A percentile compares a stretch with the other conserved stretches of the same genome.
These are phyloP conservation scores for Leptinotarsa lineolata DNA, from an alignment of 1,140 invertebrate species.

Conservation along the genomic window DNA sequence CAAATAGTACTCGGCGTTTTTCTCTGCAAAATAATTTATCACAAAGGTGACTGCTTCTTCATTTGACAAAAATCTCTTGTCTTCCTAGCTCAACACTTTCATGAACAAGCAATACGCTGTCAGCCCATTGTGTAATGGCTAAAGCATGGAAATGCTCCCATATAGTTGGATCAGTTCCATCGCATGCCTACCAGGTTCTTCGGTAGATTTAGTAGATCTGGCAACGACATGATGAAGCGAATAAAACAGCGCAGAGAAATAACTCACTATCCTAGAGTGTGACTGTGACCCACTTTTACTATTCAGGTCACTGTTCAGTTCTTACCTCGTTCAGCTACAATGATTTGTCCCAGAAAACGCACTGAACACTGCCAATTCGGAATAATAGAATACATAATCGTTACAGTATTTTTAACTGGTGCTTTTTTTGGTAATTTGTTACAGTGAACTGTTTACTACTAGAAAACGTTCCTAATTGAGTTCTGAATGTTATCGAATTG, in stretches of 20 bases:
- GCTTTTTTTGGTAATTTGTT: background rate
- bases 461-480: background rate
- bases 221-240: background rate
- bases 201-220: background rate
- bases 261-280: constrained; percentile 37
- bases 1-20: no score
- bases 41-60: no score
- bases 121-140: no score
- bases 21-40: no score
- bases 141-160: no score
- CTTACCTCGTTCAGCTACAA: constrained; percentile 36
- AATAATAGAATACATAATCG: constrained; percentile 21
- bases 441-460: background rate
- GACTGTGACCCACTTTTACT: constrained; percentile 39
- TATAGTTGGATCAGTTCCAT: no score
- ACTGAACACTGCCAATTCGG: constrained; percentile 21
- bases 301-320: constrained; percentile 40
- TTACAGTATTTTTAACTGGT: constrained; percentile 18
- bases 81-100: no score
- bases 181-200: no score
- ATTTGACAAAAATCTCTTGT: no score
- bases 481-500: no score
- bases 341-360: constrained; percentile 39
- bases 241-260: constrained; percentile 19
- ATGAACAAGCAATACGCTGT: no score